These are phyloP conservation scores for Pseudois nayaur DNA, from an alignment of 2,113 vertebrate species.

Conservation along the genomic window DNA sequence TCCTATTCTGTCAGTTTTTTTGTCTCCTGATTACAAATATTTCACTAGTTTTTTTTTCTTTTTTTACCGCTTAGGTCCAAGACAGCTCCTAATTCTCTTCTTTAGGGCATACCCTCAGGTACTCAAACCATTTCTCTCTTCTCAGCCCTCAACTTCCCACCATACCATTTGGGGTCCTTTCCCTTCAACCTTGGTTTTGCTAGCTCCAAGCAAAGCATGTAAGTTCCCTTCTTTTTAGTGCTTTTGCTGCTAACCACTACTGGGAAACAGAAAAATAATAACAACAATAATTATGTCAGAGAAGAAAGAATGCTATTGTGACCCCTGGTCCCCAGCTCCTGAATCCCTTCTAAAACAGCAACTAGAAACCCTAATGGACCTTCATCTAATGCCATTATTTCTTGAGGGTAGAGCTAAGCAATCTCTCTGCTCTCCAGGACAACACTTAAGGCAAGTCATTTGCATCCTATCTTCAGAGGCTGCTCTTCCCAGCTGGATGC, in stretches of 20 bases:
- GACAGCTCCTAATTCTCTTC: not conserved
- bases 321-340: not conserved
- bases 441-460: not conserved
- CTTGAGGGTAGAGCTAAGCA: not conserved
- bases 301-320: not conserved
- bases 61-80: not conserved
- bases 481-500: not conserved
- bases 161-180: not conserved
- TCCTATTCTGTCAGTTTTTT: not conserved
- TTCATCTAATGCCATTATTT: not conserved
- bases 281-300: not conserved
- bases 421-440: not conserved
- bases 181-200: not conserved
- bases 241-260: not conserved
- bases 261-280: not conserved
- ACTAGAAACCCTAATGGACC: not conserved
- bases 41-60: not conserved
- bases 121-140: not conserved
- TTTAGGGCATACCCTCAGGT: not conserved
- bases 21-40: not conserved
- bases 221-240: not conserved
- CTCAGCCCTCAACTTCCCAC: not conserved
- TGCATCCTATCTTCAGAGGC: not conserved
- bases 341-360: not conserved
- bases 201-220: not conserved